Evolutionary conservation across 37 sponge, comb jelly and placozoan species (phyloP), one percentile per base, ranked within the genome.

Genomic region (Spongilla lacustris): DNA sequence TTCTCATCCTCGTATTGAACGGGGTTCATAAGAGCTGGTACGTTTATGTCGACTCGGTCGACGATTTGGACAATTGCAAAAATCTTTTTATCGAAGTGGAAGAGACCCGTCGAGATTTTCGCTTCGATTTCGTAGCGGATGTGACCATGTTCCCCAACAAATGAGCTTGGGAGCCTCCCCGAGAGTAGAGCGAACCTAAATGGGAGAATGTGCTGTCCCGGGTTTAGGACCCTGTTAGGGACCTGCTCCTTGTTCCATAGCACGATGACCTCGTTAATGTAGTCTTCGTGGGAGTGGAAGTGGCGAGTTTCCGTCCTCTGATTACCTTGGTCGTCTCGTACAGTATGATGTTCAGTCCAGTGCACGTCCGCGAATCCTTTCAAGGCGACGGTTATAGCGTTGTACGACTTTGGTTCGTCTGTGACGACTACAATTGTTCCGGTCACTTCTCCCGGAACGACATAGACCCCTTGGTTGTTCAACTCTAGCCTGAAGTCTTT

Each of bases 41-140:
- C 12, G 31, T 87, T 91, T 73, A 91, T 83, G 33, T 87, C 88
- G 0, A 91, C 82, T 32, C 77, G 31, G 27, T 86, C 83, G 29
- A 48, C 27, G 32, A 94, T 77, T 21, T 82, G 89, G 19, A 94
- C 74, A 8, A 76, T 70, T 12, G 30, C 48, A 41, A 83, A 71
- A 4, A 69, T 31, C 11, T 30, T 67, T 36, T 87, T 81, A 74
- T 94, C 82, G 28, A 86, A 81, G 34, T 91, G 88, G 82, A 92
- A 78, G 0, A 79, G 68, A 67, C 85, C 80, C 14, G 86, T 75
- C 12, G 28, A 73, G 36, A 94, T 80, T 22, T 66, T 66, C 70
- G 91, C 91, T 66, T 74, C 81, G 8, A 94, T 23, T 28, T 36
- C 22, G 50, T 94, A 94, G 11, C 86, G 77, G 25, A 94, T 88